Base-by-base conservation (phyloP, 2,797 vertebrate genomes). In the Lepilemur ruficaudatus region DNA sequence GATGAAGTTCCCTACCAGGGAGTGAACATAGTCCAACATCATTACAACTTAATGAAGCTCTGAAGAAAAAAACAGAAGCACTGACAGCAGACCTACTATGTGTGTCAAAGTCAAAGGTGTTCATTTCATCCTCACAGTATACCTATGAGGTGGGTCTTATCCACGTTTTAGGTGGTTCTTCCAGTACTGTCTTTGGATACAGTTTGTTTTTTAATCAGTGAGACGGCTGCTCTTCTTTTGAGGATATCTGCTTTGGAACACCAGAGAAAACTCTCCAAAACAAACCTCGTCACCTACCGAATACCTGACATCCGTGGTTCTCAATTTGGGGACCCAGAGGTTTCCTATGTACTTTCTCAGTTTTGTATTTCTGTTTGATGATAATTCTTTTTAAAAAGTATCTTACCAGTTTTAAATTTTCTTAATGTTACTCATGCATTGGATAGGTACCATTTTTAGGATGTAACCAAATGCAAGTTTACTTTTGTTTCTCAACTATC, bases 191-290 rank as follows among this genome's bases (percentile, higher is more conserved):
- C n/a, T 93, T 69, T 79, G 50, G 94, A 73, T 76, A n/a, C 52
- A 25, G 22, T 41, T 85, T 41, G 48, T 59, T 67, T 84, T 86
- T 78, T 48, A 75, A 38, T 79, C 75, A 48, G 32, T 80, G 59
- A 93, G n/a, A 32, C 55, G 61, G 88, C 46, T 76, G 41, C 55
- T 78, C 94, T 76, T 38, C 50, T 89, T 85, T 73, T 57, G 10
- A 28, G 28, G 30, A 63, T n/a, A 81, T 65, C 48, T 82, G 46
- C 43, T 96, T 93, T 38, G 52, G 28, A 83, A 86, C 69, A 23
- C 46, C 75, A 69, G 69, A 91, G 76, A 75, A 70, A 81, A 63
- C 25, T 89, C 75, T 92, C 35, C 85, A 76, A 95, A 97, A 80
- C 59, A 89, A 93, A 90, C n/a, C 35, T 83, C 38, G 23, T 48